phyloP scores from a whole-genome alignment of 2,888 invertebrate genomes.

The Tenthredo livida region DNA sequence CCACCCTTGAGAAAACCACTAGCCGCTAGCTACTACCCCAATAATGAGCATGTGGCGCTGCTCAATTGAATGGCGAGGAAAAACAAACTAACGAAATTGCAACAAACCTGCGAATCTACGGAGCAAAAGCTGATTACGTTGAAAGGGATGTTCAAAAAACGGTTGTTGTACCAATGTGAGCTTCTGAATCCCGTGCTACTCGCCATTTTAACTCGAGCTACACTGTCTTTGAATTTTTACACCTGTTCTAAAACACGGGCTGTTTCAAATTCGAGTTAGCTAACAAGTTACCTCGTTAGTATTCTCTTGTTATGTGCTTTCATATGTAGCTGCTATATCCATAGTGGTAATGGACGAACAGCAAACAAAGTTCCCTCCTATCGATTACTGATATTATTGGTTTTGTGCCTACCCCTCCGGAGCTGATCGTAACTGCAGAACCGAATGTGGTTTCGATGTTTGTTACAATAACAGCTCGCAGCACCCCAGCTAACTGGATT shows the following conservation, averaged over 20 bases:
- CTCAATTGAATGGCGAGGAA: constrained; percentile 46
- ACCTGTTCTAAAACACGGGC: neutral
- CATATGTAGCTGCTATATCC: neutral
- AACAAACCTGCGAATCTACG: constrained; percentile 6
- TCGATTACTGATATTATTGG: constrained; percentile 52
- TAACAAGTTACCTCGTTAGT: neutral
- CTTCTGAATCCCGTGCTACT: neutral
- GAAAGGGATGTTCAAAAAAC: neutral
- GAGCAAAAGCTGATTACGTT: constrained; percentile 23
- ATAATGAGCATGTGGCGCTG: constrained; percentile 53
- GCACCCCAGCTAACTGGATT: constrained; percentile 42
- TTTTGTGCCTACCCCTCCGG: constrained; percentile 35
- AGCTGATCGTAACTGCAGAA: constrained; percentile 66
- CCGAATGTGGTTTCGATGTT: constrained; percentile 70
- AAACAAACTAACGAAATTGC: constrained; percentile 49
- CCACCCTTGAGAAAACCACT: constrained; percentile 62
- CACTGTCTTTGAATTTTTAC: neutral
- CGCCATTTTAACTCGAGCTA: neutral
- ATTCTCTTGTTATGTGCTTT: neutral
- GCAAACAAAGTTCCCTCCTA: constrained; percentile 41
- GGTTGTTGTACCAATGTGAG: neutral
- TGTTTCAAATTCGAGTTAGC: neutral
- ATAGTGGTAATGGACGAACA: neutral
- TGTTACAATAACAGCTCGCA: constrained; percentile 71
- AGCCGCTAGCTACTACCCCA: constrained; percentile 52